Conservation (phyloP, 2,888 invertebrate species). For the Cataglyphis livida region DNA sequence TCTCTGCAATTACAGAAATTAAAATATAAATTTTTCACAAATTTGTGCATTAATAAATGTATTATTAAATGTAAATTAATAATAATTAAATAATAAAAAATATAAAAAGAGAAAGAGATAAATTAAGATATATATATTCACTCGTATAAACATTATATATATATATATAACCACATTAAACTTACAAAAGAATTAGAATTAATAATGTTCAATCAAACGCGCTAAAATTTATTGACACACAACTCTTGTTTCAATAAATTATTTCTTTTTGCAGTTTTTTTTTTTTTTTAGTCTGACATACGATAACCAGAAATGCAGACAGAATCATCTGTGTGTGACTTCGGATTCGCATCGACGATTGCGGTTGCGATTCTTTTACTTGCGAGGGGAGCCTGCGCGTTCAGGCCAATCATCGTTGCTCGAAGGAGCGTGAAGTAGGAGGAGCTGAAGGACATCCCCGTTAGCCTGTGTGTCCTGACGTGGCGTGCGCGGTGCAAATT, state of each 20-base stretch:
- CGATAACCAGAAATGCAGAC: constrained; percentile 20
- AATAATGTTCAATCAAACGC: background rate
- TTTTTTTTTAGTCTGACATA: background rate
- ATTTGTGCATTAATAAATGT: background rate
- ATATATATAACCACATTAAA: background rate
- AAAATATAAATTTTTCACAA: constrained; percentile 34
- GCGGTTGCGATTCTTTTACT: constrained; percentile 40
- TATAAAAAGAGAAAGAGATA: background rate
- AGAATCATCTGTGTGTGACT: constrained; percentile 16
- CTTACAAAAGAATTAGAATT: background rate
- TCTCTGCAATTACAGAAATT: background rate
- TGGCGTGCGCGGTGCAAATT: constrained; percentile 73
- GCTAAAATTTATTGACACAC: background rate
- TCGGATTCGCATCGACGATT: constrained; percentile 49
- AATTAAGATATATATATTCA: background rate
- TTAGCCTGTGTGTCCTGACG: constrained; percentile 65
- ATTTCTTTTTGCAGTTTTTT: background rate
- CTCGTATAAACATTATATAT: background rate
- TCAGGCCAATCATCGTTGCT: constrained; percentile 55
- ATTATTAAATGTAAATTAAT: background rate
- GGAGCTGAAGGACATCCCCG: constrained; percentile 59
- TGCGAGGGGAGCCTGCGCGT: constrained; percentile 45
- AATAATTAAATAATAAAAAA: background rate
- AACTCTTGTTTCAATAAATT: background rate
- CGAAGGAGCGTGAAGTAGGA: constrained; percentile 71